Base-by-base conservation (phyloP, 2,888 invertebrate genomes). In the Drosophila recens region DNA sequence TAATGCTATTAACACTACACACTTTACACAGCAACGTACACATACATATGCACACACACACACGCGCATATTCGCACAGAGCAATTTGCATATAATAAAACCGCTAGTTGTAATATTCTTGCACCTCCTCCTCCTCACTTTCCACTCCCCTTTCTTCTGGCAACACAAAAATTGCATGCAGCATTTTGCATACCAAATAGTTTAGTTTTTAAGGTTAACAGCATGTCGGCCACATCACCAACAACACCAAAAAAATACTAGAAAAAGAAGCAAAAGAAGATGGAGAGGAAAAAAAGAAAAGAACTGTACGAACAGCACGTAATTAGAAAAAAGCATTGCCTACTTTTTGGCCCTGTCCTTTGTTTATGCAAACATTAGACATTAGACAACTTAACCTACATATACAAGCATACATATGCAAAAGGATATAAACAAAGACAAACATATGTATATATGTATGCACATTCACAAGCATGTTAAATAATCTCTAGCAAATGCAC, bases 311-410 rank as follows among this genome's bases (percentile, higher is more conserved):
- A 23, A 61, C 40, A 51, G 62, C 68, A 68, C 49, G 82, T 76
- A 85, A 89, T 87, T 89, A 89, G 85, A 79, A 72, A 71, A 57
- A 59, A 33, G 67, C 67, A 70, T 67, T 87, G 82, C 70, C 67
- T 74, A 69, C 63, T 72, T 80, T 88, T 88, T 48, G 83, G 75
- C 52, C 46, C 38, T 70, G 65, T 79, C 68, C 82, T 79, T 84
- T 85, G 67, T 75, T 82, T 76, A 87, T 89, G 87, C 68, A 82
- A 87, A 85, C 85, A 74, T 76, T 63, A 67, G 67, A 67, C 64
- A 66, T 67, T 72, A 87, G 72, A 87, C 89, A 71, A 89, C 85
- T 85, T 82, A 85, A 75, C 76, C 89, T 72, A 84, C 81, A 88
- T 27, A 5, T 27, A 6, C 27, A 27, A 3, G 6, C 27, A 27